Evolutionary conservation across 2,113 vertebrate species (phyloP).

Genomic region (Centropus unirufus): DNA sequence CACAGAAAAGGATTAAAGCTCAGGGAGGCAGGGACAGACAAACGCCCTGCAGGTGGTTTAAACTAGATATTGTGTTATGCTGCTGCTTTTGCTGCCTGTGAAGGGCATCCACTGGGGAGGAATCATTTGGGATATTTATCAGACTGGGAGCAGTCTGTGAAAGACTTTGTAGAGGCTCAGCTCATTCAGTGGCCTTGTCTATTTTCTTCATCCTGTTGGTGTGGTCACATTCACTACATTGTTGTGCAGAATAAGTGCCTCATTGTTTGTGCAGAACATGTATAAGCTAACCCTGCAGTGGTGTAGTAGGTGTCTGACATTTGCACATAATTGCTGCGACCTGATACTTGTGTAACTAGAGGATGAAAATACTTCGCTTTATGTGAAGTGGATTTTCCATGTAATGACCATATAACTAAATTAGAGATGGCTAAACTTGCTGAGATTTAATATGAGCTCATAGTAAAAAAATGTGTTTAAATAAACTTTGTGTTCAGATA

Average conservation of each 20-base stretch:
- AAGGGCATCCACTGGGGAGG: not conserved
- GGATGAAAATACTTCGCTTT: constrained; percentile 35
- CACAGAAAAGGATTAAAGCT: not conserved
- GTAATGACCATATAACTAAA: constrained; percentile 49
- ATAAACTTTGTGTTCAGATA: constrained; percentile 42
- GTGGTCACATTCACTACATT: not conserved
- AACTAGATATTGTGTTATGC: not conserved
- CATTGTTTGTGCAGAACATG: constrained; percentile 1
- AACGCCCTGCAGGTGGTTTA: not conserved
- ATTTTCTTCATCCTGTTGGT: not conserved
- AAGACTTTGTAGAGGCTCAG: not conserved
- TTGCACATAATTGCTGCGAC: constrained; percentile 32
- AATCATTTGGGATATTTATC: not conserved
- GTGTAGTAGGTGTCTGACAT: constrained; percentile 1
- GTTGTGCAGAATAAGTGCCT: not conserved
- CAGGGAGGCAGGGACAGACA: not conserved
- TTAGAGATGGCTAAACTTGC: constrained; percentile 45
- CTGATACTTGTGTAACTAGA: constrained; percentile 31
- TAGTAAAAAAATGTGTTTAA: constrained; percentile 33
- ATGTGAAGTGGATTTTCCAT: constrained; percentile 33
- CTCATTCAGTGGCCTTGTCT: not conserved
- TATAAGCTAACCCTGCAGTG: not conserved
- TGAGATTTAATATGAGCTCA: constrained; percentile 50
- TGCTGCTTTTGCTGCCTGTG: not conserved
- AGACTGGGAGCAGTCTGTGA: not conserved